Percentiles rank a stretch among this genome's conserved stretches.
Evolutionary conservation across 1,140 invertebrate species (phyloP).

Genomic region (Pentalonia nigronervosa): DNA sequence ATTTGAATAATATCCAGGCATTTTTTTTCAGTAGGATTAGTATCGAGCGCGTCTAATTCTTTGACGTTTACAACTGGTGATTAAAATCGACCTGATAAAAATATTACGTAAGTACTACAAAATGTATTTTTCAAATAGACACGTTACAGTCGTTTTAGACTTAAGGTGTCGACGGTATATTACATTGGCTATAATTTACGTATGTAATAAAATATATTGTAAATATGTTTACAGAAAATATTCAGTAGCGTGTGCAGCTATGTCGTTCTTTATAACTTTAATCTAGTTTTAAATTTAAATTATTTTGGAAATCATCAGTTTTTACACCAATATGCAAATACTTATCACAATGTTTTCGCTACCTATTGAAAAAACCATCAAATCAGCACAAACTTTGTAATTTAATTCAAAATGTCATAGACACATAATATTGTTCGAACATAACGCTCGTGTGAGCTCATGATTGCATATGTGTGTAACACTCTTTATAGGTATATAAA

Average conservation of each 20-base stretch:
- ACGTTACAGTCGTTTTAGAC: too few species aligned
- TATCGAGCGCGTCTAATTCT: not conserved
- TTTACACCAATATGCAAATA: too few species aligned
- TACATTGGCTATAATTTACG: not conserved
- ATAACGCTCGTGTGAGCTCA: not conserved
- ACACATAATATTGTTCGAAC: not conserved
- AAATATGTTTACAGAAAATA: not conserved
- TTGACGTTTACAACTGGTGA: not conserved
- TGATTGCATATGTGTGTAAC: not conserved
- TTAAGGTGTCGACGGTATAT: not conserved
- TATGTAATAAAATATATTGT: not conserved
- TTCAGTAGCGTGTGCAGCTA: not conserved
- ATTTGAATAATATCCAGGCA: not conserved
- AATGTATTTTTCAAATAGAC: not conserved
- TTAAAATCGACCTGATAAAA: not conserved
- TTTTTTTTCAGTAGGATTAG: not conserved
- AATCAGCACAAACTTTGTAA: not conserved
- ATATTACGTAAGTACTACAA: not conserved
- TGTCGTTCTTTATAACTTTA: too few species aligned
- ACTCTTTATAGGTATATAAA: not conserved
- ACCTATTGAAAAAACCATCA: too few species aligned
- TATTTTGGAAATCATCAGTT: too few species aligned
- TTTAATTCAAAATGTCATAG: not conserved
- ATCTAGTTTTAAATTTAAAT: too few species aligned
- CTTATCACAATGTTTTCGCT: too few species aligned